Conservation (phyloP, 2,797 vertebrate species). For the Macrochelys suwanniensis region DNA sequence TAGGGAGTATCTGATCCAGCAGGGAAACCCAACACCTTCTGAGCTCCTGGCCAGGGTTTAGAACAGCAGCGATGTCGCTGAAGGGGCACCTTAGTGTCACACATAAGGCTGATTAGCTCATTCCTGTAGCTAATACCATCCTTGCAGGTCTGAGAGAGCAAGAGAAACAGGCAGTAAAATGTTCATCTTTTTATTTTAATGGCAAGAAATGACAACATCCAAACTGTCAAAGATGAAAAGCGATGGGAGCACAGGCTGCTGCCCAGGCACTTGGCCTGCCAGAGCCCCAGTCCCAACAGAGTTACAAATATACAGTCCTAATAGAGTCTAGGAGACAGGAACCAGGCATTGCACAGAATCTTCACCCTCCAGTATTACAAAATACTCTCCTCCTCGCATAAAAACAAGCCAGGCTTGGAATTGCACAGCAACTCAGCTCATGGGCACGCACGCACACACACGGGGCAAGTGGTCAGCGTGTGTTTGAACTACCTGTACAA, state of each 20-base stretch:
- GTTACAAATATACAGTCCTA: slow-evolving; percentile 77
- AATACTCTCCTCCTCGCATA: slow-evolving; percentile 32
- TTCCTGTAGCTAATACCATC: fast-evolving
- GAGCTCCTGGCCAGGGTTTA: background rate
- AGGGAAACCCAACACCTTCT: background rate
- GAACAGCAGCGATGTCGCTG: background rate
- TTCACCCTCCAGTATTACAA: slow-evolving; percentile 31
- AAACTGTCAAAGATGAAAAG: slow-evolving; percentile 73
- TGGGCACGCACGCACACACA: slow-evolving; percentile 39
- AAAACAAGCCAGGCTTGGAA: slow-evolving; percentile 71
- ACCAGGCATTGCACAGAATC: slow-evolving; percentile 77
- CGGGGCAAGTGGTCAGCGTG: slow-evolving; percentile 66
- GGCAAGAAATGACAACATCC: slow-evolving; percentile 79
- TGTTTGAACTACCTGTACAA: slow-evolving; percentile 80
- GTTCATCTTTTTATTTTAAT: slow-evolving; percentile 78
- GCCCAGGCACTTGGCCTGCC: slow-evolving; percentile 19
- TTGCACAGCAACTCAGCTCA: slow-evolving; percentile 76
- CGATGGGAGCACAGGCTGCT: background rate
- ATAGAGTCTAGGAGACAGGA: slow-evolving; percentile 70
- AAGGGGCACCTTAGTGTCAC: background rate
- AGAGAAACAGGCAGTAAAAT: slow-evolving; percentile 58
- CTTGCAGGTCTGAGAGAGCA: fast-evolving
- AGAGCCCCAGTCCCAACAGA: slow-evolving; percentile 47
- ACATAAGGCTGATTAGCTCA: background rate
- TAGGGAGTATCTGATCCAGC: background rate